Percentiles rank a stretch among this genome's conserved stretches.
Evolutionary conservation across 2,113 vertebrate species (phyloP).

Genomic region (Daboia siamensis): DNA sequence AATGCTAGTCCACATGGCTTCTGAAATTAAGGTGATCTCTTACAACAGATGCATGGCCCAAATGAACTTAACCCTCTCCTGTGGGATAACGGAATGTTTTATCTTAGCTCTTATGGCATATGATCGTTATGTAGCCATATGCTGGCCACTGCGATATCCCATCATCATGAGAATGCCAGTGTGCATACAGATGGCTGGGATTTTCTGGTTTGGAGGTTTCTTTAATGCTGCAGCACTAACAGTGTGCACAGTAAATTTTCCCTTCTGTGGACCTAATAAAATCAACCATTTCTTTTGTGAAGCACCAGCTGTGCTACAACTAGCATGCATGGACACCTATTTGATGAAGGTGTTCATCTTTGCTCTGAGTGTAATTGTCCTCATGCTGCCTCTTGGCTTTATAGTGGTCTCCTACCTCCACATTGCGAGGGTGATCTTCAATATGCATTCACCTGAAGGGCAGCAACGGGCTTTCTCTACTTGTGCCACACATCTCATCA

Average conservation of each 20-base stretch:
- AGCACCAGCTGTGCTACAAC: conserved; percentile 37
- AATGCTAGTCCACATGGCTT: conserved; percentile 33
- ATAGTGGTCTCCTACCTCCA: conserved; percentile 45
- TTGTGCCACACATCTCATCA: neutral
- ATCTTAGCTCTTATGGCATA: conserved; percentile 42
- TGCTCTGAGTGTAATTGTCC: conserved; percentile 31
- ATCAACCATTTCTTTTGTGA: conserved; percentile 36
- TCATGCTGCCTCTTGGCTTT: conserved; percentile 34
- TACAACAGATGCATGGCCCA: conserved; percentile 45
- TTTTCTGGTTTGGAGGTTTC: conserved; percentile 28
- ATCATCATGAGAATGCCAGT: conserved; percentile 16
- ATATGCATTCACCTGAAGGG: neutral
- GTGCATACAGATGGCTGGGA: conserved; percentile 20
- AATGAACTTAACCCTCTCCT: conserved; percentile 47
- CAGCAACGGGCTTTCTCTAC: neutral
- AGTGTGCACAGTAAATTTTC: conserved; percentile 5
- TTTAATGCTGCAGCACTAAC: conserved; percentile 37
- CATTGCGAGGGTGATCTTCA: conserved; percentile 5
- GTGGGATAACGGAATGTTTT: conserved; percentile 37
- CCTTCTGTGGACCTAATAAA: conserved; percentile 33
- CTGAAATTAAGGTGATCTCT: conserved; percentile 19
- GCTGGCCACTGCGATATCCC: conserved; percentile 25
- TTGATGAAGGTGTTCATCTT: conserved; percentile 33
- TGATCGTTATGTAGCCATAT: conserved; percentile 27
- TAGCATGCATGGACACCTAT: conserved; percentile 29